phyloP scores from a whole-genome alignment of 2,888 invertebrate genomes.

The Platerodrilus igneus region DNA sequence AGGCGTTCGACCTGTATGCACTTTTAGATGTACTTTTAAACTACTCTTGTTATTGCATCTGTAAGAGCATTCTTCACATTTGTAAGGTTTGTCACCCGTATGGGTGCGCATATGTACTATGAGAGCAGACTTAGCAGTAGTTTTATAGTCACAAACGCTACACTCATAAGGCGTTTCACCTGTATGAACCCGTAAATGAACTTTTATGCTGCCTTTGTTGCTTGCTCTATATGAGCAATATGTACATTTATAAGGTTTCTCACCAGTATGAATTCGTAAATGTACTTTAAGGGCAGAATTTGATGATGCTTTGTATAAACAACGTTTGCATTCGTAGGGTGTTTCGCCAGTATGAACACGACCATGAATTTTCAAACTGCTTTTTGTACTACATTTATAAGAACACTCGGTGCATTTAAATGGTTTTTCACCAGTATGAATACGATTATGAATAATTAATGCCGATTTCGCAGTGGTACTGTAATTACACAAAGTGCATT shows the following conservation, averaged over 20 bases:
- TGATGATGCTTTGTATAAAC: slow-evolving; percentile 13
- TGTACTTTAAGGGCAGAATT: slow-evolving; percentile 16
- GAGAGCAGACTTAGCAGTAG: slow-evolving; percentile 15
- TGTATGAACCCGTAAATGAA: slow-evolving; percentile 15
- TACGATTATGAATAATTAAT: slow-evolving; percentile 14
- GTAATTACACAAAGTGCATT: slow-evolving; percentile 15
- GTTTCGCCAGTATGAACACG: slow-evolving; percentile 18
- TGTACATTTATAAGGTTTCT: slow-evolving; percentile 18
- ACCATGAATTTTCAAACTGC: slow-evolving; percentile 18
- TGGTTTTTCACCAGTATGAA: slow-evolving; percentile 19
- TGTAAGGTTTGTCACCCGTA: slow-evolving; percentile 19
- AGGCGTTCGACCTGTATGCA: slow-evolving; percentile 16
- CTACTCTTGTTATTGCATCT: slow-evolving; percentile 16
- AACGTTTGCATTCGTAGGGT: slow-evolving; percentile 17
- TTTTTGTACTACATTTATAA: slow-evolving; percentile 15
- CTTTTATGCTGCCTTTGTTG: slow-evolving; percentile 16
- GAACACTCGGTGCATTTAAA: slow-evolving; percentile 16
- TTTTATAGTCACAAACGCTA: slow-evolving; percentile 12
- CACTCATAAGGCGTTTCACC: slow-evolving; percentile 19
- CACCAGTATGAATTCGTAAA: slow-evolving; percentile 20
- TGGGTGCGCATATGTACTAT: slow-evolving; percentile 17
- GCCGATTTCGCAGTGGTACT: slow-evolving; percentile 17
- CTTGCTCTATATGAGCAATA: slow-evolving; percentile 17
- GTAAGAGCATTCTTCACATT: slow-evolving; percentile 18
- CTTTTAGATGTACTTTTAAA: slow-evolving; percentile 18